A percentile compares a stretch with the other conserved stretches of the same genome.
phyloP scores from a whole-genome alignment of 2,113 vertebrate species.

The Opisthocomus hoazin region DNA sequence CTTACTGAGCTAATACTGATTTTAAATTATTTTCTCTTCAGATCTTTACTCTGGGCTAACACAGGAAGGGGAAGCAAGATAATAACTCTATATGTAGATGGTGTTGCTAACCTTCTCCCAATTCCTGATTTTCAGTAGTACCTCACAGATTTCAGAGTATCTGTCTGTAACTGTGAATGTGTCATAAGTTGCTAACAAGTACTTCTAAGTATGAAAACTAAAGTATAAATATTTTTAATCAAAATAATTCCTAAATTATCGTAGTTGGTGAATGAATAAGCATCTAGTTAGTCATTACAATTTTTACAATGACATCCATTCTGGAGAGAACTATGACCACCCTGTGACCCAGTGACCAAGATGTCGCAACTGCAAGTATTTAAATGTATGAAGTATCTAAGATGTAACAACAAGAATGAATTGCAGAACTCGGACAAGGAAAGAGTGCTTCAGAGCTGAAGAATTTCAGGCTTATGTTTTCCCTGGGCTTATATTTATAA shows the following conservation, averaged over 20 bases:
- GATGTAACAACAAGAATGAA: background rate
- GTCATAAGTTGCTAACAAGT: background rate
- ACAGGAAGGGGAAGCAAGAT: background rate
- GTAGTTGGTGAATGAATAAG: background rate
- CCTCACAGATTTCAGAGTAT: background rate
- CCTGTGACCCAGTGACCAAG: background rate
- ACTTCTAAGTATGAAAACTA: background rate
- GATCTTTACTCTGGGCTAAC: background rate
- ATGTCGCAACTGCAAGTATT: background rate
- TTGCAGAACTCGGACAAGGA: background rate
- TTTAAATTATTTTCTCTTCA: background rate
- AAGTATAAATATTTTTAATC: conserved; percentile 23
- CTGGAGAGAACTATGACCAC: background rate
- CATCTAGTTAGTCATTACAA: background rate
- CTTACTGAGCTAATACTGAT: background rate
- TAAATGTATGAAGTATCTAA: background rate
- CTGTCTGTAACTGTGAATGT: background rate
- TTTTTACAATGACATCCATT: background rate
- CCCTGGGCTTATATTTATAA: background rate
- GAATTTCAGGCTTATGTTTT: background rate
- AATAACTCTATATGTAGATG: background rate
- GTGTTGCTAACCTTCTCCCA: background rate
- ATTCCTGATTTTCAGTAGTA: background rate
- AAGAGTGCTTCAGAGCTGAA: background rate
- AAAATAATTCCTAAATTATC: background rate